Conservation (phyloP, 2,797 vertebrate genomes). For the Macroramphosus scolopax region DNA sequence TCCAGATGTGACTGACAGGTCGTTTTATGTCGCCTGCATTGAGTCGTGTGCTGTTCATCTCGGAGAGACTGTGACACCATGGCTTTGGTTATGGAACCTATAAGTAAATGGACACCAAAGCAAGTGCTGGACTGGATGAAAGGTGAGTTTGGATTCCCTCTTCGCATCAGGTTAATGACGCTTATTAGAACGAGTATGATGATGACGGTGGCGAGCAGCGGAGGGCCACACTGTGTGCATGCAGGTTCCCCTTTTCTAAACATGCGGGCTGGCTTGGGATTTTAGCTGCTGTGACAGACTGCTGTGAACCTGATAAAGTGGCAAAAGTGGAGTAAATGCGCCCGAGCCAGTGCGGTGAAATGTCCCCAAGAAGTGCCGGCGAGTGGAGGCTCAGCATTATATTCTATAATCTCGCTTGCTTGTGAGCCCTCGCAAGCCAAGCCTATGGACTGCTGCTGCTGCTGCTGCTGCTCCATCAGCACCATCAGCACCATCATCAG, state of each 20-base stretch:
- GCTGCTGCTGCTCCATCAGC: slow-evolving; percentile 22
- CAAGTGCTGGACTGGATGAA: slow-evolving; percentile 95
- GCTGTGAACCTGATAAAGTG: slow-evolving; percentile 36
- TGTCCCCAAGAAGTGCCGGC: no score
- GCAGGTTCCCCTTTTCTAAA: slow-evolving; percentile 22
- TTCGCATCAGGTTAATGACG: slow-evolving; percentile 21
- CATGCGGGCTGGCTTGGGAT: slow-evolving; percentile 48
- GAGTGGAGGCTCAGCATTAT: no score
- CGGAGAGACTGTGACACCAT: slow-evolving; percentile 84
- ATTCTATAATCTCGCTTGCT: no score
- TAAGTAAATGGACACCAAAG: slow-evolving; percentile 94
- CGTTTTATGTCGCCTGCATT: slow-evolving; percentile 68
- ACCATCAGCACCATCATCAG: no score
- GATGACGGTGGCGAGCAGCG: slow-evolving; percentile 21
- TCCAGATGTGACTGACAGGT: slow-evolving; percentile 76
- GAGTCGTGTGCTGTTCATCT: slow-evolving; percentile 77
- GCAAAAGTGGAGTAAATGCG: slow-evolving; percentile 25
- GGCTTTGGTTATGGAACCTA: slow-evolving; percentile 92
- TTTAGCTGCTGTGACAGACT: slow-evolving; percentile 3
- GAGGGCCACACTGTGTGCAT: slow-evolving; percentile 49
- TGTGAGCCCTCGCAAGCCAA: no score
- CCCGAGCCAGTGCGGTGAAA: slow-evolving; percentile 26
- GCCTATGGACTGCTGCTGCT: slow-evolving; percentile 34
- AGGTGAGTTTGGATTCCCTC: slow-evolving; percentile 77
- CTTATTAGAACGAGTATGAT: slow-evolving; percentile 21